Conservation (phyloP, 92 coral and sea anemone species). For the Virgularia gustaviana region DNA sequence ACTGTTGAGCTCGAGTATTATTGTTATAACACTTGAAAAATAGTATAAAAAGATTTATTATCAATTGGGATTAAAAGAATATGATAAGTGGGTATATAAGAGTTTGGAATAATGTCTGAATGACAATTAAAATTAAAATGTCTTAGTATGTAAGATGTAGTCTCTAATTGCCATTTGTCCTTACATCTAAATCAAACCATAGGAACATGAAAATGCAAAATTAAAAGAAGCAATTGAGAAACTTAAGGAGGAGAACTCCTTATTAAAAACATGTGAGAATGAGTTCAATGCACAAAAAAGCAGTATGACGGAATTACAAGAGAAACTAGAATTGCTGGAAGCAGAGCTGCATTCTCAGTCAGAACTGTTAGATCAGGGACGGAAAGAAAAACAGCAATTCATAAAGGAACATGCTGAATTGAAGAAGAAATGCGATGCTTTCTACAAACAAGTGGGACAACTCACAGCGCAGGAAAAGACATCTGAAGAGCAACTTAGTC, state of each 20-base stretch:
- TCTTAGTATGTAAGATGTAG: too few relatives aligned
- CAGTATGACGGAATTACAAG: conserved; percentile 46
- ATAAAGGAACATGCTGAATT: conserved; percentile 56
- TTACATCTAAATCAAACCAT: too few relatives aligned
- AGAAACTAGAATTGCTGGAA: conserved; percentile 45
- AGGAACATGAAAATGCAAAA: too few relatives aligned
- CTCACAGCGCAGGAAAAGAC: conserved; percentile 54
- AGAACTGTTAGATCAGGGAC: conserved; percentile 57
- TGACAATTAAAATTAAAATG: too few relatives aligned
- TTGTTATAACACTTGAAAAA: too few relatives aligned
- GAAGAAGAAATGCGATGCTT: conserved; percentile 65
- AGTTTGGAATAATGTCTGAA: too few relatives aligned
- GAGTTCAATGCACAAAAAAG: conserved; percentile 51
- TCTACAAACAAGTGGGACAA: conserved; percentile 27
- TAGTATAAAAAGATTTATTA: too few relatives aligned
- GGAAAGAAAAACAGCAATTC: conserved; percentile 61
- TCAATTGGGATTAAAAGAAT: too few relatives aligned
- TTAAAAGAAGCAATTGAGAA: conserved; percentile 64
- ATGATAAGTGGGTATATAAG: too few relatives aligned
- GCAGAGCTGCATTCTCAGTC: conserved; percentile 63
- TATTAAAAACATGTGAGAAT: conserved; percentile 42
- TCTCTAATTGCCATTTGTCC: too few relatives aligned
- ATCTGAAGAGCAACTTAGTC: conserved; percentile 62
- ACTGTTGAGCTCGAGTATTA: too few relatives aligned
- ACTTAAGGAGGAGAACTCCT: conserved; percentile 53